phyloP scores from a whole-genome alignment of 2,888 invertebrate species.

The Lapara coniferarum region DNA sequence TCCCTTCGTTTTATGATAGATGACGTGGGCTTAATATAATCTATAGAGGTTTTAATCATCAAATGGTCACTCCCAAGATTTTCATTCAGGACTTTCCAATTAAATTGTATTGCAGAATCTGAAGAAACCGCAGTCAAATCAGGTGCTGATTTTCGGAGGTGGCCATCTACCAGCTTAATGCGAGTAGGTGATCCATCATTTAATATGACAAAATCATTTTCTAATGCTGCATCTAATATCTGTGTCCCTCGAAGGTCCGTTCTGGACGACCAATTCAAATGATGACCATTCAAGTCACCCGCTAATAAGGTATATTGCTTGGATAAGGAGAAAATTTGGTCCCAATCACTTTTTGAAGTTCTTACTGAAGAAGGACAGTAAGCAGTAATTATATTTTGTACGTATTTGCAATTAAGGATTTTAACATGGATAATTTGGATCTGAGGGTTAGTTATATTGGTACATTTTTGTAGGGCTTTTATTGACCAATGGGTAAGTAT shows the following conservation, averaged over 20 bases:
- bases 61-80: slow-evolving; percentile 35
- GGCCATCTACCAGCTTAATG: slow-evolving; percentile 28
- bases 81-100: slow-evolving; percentile 33
- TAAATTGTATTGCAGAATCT: slow-evolving; percentile 33
- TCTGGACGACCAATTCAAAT: slow-evolving; percentile 32
- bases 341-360: slow-evolving; percentile 23
- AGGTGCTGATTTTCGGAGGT: slow-evolving; percentile 32
- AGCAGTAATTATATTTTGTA: slow-evolving; percentile 19
- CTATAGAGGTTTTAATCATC: slow-evolving; percentile 29
- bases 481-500: slow-evolving; percentile 40
- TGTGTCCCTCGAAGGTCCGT: slow-evolving; percentile 34
- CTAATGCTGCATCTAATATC: slow-evolving; percentile 32
- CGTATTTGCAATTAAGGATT: slow-evolving; percentile 5
- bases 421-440: slow-evolving; percentile 17
- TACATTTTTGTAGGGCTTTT: not conserved
- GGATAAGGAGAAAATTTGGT: slow-evolving; percentile 15
- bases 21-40: not conserved
- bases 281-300: no score
- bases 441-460: not conserved
- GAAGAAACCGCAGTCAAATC: slow-evolving; percentile 34
- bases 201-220: slow-evolving; percentile 30
- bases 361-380: slow-evolving; percentile 21
- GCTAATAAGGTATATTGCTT: not conserved
- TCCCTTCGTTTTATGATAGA: slow-evolving; percentile 19
- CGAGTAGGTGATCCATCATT: slow-evolving; percentile 36